Base-by-base conservation (phyloP, 2,888 invertebrate genomes). In the Nomada fucata region DNA sequence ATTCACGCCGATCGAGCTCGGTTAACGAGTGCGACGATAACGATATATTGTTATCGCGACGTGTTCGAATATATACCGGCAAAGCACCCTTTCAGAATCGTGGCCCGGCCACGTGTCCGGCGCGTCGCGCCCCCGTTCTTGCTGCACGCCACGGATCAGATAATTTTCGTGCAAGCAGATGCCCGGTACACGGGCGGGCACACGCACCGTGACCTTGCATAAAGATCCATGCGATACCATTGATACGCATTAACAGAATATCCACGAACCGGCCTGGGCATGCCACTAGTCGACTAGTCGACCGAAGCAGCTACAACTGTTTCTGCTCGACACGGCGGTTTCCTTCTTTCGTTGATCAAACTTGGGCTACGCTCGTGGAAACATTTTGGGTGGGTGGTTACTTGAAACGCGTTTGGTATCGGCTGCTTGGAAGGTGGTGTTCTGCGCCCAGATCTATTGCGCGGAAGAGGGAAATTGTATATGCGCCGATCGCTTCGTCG, bases 51-150 rank as follows among this genome's bases (percentile, higher is more conserved):
- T 87, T 85, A 87, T 88, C 88, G 55, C 68, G 82, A 79, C 81
- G 78, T 68, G 75, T 76, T 78, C 61, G 75, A 80, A 84, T 78
- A 81, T 85, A 77, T 76, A 77, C 74, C 67, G 72, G 70, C 65
- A 75, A 64, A 61, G 70, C 61, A 86, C 87, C 86, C 88, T 88
- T 86, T 88, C 65, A 75, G 86, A 88, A 84, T 71, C 65, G 68
- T 75, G 23, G 67, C 69, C 84, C 59, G 78, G 86, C 78, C 88
- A 88, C 88, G 88, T 88, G 88, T 85, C 88, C 84, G 84, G 75
- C 76, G 85, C 84, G 86, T 88, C 88, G 88, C 88, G 88, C 88
- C 88, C 88, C 79, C 88, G 86, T 88, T 86, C 88, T 88, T 88
- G 82, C 82, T 73, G 74, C 68, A 75, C 82, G 72, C 67, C 79